A percentile compares a stretch with the other conserved stretches of the same genome.
These are phyloP conservation scores for Amyelois transitella DNA, from an alignment of 1,140 invertebrate species.

Conservation along the genomic window DNA sequence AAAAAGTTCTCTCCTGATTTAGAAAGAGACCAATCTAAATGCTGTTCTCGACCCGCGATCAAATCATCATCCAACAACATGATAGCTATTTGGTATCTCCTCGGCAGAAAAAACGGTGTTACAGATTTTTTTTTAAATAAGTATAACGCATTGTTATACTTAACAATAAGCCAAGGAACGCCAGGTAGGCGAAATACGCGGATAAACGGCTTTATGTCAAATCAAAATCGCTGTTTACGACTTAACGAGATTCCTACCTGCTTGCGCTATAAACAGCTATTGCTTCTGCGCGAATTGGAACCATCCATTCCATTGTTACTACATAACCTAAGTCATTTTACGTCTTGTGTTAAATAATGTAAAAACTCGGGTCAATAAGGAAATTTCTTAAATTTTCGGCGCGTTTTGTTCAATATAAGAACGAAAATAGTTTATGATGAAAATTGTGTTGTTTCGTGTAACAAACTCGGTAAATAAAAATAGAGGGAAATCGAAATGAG, in stretches of 20 bases:
- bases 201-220: conserved; percentile 30
- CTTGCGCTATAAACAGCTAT: conserved; percentile 24
- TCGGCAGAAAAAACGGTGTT: too few species aligned
- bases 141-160: background rate
- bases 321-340: conserved; percentile 46
- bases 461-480: background rate
- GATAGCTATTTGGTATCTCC: too few species aligned
- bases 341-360: conserved; percentile 18
- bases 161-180: background rate
- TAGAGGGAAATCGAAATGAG: background rate
- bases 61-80: too few species aligned
- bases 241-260: conserved; percentile 44
- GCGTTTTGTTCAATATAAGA: background rate
- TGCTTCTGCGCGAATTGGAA: conserved; percentile 48
- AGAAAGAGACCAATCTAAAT: too few species aligned
- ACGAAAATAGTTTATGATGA: background rate
- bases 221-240: conserved; percentile 12
- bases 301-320: conserved; percentile 36
- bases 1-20: too few species aligned
- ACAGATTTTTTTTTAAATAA: background rate
- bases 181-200: conserved; percentile 9
- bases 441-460: background rate
- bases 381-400: background rate
- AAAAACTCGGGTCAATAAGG: conserved; percentile 1
- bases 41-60: too few species aligned